A percentile compares a stretch with the other conserved stretches of the same genome.
Evolutionary conservation across 2,113 vertebrate genomes (phyloP).

Genomic region (Hippolais icterina): DNA sequence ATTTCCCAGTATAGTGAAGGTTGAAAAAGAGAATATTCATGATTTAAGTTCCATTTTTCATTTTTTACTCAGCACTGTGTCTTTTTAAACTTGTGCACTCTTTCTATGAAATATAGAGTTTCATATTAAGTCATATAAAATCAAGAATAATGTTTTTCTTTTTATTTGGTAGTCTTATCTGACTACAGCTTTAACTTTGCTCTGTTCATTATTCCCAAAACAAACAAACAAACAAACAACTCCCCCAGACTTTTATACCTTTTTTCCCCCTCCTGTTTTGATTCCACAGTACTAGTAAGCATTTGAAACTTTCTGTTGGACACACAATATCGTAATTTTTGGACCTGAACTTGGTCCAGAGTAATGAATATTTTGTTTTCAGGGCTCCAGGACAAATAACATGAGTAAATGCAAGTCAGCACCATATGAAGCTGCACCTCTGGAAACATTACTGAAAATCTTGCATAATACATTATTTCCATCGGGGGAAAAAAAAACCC

Average conservation of each 20-base stretch:
- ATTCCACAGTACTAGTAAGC: background rate
- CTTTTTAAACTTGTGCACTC: background rate
- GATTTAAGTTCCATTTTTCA: background rate
- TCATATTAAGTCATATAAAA: background rate
- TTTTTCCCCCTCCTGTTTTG: background rate
- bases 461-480: background rate
- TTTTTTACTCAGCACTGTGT: background rate
- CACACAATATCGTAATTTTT: background rate
- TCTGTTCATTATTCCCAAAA: background rate
- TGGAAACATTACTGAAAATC: background rate
- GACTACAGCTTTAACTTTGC: background rate
- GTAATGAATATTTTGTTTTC: background rate
- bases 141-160: background rate
- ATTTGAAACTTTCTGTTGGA: background rate
- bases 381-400: background rate
- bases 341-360: background rate
- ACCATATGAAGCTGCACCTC: background rate
- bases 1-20: background rate
- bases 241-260: fast-evolving
- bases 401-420: background rate
- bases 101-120: background rate
- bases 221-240: background rate
- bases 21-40: background rate
- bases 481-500: background rate
- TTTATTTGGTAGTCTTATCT: background rate